Conservation (phyloP, 2,797 vertebrate species). For the Florisuga fusca region DNA sequence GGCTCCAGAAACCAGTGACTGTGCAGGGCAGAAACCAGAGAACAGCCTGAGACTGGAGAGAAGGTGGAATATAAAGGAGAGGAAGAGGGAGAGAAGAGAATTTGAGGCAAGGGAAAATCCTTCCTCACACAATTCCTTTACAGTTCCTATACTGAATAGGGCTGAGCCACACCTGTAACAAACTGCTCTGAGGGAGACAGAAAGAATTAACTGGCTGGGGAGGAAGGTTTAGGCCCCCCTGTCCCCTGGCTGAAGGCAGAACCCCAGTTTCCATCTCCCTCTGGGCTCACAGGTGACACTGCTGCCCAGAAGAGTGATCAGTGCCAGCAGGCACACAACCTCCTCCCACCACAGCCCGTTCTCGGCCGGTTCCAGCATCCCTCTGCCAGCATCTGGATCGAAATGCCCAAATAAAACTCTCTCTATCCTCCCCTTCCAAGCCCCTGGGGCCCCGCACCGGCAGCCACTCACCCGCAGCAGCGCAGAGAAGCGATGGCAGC, state of each 20-base stretch:
- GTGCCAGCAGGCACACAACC: accelerated
- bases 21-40: not conserved
- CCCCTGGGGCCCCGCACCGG: too few relatives aligned
- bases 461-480: not conserved
- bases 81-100: not conserved
- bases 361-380: accelerated
- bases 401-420: not conserved
- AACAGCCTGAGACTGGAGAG: not conserved
- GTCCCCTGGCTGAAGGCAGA: not conserved
- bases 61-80: not conserved
- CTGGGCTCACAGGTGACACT: accelerated
- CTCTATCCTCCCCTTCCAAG: too few relatives aligned
- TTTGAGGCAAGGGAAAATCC: not conserved
- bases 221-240: not conserved
- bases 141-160: accelerated
- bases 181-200: not conserved
- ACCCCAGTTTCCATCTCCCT: accelerated
- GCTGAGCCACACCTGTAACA: not conserved
- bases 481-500: not conserved
- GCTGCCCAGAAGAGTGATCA: not conserved
- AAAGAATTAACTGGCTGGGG: not conserved
- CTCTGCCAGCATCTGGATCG: accelerated
- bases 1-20: not conserved
- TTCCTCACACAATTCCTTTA: accelerated
- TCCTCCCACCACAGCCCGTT: too few relatives aligned